Evolutionary conservation across 2,797 vertebrate species (phyloP).

Genomic region (Ptychadena robeensis): DNA sequence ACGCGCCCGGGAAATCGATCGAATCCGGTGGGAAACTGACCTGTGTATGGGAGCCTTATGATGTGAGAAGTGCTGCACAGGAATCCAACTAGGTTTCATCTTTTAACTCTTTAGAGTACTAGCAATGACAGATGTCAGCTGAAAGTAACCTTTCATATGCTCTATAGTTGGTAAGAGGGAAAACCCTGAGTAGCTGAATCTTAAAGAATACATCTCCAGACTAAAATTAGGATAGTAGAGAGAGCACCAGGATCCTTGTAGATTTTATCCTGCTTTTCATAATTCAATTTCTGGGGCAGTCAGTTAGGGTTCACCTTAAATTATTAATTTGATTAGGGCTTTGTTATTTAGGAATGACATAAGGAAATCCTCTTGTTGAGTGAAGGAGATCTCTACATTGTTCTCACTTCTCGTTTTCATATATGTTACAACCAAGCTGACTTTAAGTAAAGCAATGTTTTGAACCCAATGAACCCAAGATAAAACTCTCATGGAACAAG

Average conservation of each 20-base stretch:
- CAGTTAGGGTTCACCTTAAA: not conserved
- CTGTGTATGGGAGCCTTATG: too few relatives aligned
- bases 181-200: not conserved
- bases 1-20: too few relatives aligned
- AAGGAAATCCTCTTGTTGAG: too few relatives aligned
- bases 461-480: too few relatives aligned
- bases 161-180: not conserved
- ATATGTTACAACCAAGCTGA: too few relatives aligned
- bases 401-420: too few relatives aligned
- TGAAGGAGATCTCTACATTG: too few relatives aligned
- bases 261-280: not conserved
- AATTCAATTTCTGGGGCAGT: not conserved
- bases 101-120: not conserved
- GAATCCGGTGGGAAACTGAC: too few relatives aligned
- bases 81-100: not conserved
- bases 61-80: not conserved
- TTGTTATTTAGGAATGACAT: not conserved
- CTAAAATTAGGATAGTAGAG: not conserved
- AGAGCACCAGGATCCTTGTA: not conserved
- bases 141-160: not conserved
- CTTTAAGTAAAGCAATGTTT: too few relatives aligned
- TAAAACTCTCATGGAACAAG: too few relatives aligned
- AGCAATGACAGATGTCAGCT: not conserved
- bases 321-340: not conserved
- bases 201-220: not conserved